These are phyloP conservation scores for Xyrauchen texanus DNA, from an alignment of 2,113 vertebrate genomes.

Conservation along the genomic window DNA sequence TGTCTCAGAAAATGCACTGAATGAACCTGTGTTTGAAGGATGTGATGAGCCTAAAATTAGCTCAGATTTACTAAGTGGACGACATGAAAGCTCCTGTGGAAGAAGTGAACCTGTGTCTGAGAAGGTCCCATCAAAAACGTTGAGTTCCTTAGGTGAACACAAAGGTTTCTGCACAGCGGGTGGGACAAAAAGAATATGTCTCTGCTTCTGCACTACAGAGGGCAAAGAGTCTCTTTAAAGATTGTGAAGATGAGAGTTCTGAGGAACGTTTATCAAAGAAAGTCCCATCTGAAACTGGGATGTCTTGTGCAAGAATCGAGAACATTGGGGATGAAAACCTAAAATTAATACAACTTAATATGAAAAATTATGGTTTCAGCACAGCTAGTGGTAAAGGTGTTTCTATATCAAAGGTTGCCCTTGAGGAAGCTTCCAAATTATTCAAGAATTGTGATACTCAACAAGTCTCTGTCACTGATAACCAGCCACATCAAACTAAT, in stretches of 20 bases:
- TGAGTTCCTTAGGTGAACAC: not conserved
- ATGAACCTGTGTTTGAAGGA: conserved; percentile 72
- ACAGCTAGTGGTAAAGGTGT: conserved; percentile 78
- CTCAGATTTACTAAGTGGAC: no score
- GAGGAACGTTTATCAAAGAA: no score
- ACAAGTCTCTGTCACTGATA: not conserved
- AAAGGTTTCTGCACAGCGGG: conserved; percentile 53
- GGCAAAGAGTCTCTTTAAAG: conserved; percentile 70
- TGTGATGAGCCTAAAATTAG: conserved; percentile 48
- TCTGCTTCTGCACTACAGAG: conserved; percentile 55
- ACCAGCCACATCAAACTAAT: not conserved
- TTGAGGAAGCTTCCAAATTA: conserved; percentile 69
- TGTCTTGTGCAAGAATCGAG: not conserved
- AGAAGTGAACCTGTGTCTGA: not conserved
- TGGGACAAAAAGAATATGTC: conserved; percentile 56
- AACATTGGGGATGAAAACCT: not conserved
- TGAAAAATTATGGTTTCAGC: conserved; percentile 70
- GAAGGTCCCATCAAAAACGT: not conserved
- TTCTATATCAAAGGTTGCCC: conserved; percentile 69
- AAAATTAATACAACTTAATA: conserved; percentile 4
- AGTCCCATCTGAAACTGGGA: not conserved
- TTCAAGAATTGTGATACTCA: conserved; percentile 67
- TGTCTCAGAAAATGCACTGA: conserved; percentile 73
- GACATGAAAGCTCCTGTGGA: not conserved
- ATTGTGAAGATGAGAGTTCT: conserved; percentile 59